These are phyloP conservation scores for Drosophila watanabei DNA, from an alignment of 1,140 invertebrate species.

Conservation along the genomic window DNA sequence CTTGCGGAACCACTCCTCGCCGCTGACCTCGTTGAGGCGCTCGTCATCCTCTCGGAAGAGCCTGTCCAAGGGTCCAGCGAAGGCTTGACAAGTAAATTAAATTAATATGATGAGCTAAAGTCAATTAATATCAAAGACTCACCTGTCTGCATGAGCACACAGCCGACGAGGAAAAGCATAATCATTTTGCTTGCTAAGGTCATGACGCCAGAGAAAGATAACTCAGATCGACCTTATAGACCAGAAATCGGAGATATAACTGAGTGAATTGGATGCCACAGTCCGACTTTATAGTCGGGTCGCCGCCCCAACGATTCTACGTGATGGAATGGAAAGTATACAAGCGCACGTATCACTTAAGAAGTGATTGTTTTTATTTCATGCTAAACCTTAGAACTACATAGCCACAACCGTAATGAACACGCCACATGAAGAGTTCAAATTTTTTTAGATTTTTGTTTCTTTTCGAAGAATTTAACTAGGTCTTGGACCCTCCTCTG, in stretches of 20 bases:
- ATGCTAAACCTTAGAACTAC: constrained; percentile 48
- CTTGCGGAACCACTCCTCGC: constrained; percentile 50
- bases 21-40: constrained; percentile 59
- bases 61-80: constrained; percentile 24
- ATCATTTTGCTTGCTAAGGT: constrained; percentile 26
- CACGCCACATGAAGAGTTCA: constrained; percentile 8
- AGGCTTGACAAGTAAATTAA: constrained; percentile 15
- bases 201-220: constrained; percentile 32
- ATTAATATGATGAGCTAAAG: too few relatives aligned
- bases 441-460: not conserved
- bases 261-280: constrained; percentile 35
- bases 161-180: constrained; percentile 29
- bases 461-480: not conserved
- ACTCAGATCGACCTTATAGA: constrained; percentile 2
- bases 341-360: constrained; percentile 63
- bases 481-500: not conserved
- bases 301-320: constrained; percentile 41
- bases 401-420: constrained; percentile 55
- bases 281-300: constrained; percentile 52
- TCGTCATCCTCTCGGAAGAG: constrained; percentile 64
- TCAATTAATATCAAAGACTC: not conserved
- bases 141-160: constrained; percentile 33
- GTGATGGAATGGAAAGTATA: constrained; percentile 68
- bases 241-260: constrained; percentile 20
- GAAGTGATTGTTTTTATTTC: constrained; percentile 54